Evolutionary conservation across 2,797 vertebrate genomes (phyloP), one percentile per base, ranked within the genome.

Genomic region (Amblyraja radiata): DNA sequence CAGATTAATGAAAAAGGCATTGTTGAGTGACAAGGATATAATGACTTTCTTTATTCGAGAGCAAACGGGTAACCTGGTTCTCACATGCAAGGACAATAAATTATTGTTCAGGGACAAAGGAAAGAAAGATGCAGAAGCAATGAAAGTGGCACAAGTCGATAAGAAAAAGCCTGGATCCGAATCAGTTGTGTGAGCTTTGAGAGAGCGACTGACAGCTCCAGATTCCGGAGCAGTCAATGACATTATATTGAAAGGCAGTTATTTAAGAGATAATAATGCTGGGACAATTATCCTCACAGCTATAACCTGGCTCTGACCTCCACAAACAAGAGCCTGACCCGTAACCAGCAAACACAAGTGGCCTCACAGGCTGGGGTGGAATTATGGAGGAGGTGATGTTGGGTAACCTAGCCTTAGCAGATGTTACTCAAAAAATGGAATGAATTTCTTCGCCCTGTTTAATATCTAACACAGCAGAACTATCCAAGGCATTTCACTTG

Each of bases 271-370:
- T 84, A 84, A 84, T 54, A 61, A 84, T 84, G 23, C 23, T 28
- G 11, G 54, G 46, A 46, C 46, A 83, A 83, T 83, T 58, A 83
- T 46, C 39, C 46, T 83, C 11, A 7, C 54, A 84, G 81, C 81
- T 84, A 61, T 84, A 84, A 84, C 25, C 81, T 84, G 23, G 25
- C 54, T 28, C 81, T 84, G 81, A 84, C 81, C 81, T 61, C 23
- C 5, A 54, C 54, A 28, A 84, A 28, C 54, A 83, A 25, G 54
- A 58, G 79, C 21, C 39, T 58, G 21, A 13, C 39, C 21, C 80
- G 6, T 3, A 28, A 54, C 54, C 54, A n/a, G 54, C 28, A 23
- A 84, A 84, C 25, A 13, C 46, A 25, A 54, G 9, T 10, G 11
- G 23, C 28, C 1, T 10, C 81, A 84, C 81, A 84, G 81, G 21